These are phyloP conservation scores for Sus cebifrons DNA, from an alignment of 2,797 vertebrate genomes.

Conservation along the genomic window DNA sequence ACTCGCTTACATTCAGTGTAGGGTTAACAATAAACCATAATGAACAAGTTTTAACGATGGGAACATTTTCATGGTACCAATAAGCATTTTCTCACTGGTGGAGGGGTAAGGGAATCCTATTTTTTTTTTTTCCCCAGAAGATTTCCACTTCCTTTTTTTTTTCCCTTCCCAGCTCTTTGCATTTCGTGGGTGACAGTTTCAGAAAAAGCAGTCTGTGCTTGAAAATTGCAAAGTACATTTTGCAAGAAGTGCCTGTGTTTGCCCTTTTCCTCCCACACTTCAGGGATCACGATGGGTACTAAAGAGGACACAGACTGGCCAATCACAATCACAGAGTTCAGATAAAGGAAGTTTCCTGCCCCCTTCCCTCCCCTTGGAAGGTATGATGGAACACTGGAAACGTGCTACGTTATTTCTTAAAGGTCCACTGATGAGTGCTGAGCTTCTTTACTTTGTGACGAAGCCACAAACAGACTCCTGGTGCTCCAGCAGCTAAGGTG, in stretches of 20 bases:
- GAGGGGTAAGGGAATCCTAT: background rate
- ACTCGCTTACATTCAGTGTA: background rate
- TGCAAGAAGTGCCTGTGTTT: constrained; percentile 62
- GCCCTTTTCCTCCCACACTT: constrained; percentile 82
- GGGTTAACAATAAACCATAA: constrained; percentile 18
- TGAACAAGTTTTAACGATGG: background rate
- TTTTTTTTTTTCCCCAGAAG: background rate
- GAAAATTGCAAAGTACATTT: constrained; percentile 73
- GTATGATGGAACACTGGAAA: constrained; percentile 27
- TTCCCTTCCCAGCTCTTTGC: constrained; percentile 8
- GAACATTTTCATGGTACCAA: constrained; percentile 12
- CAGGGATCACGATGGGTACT: constrained; percentile 62
- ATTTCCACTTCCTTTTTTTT: background rate
- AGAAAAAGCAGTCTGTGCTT: constrained; percentile 55
- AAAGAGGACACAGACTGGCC: constrained; percentile 53
- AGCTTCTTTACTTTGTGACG: constrained; percentile 82
- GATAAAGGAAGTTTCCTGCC: constrained; percentile 76
- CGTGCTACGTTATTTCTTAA: constrained; percentile 64
- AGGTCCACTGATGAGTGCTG: constrained; percentile 63
- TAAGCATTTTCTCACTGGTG: background rate
- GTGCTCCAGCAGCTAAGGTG: constrained; percentile 69
- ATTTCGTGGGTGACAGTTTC: background rate
- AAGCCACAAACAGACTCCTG: constrained; percentile 65
- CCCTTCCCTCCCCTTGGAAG: constrained; percentile 83
- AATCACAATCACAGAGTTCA: constrained; percentile 79